Evolutionary conservation across 2,888 invertebrate genomes (phyloP), one percentile per base, ranked within the genome.

Genomic region (Hydriomena furcata): DNA sequence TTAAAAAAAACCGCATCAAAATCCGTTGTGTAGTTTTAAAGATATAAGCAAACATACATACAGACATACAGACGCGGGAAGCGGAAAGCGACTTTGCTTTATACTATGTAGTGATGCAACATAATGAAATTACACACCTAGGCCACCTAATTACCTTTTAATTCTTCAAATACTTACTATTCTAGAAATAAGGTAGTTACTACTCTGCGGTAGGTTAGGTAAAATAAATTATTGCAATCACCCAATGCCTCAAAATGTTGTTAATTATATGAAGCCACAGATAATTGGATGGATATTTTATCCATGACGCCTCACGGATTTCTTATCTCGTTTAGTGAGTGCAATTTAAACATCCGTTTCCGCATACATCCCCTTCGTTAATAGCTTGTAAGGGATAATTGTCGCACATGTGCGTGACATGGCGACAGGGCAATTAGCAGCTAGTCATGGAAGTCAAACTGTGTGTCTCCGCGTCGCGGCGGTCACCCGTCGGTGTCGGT

Each of bases 281-380:
- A 48, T 51, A 55, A 55, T 43, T 48, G 52, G 44, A 48, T 62
- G 37, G 25, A 47, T 47, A 24, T 52, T 52, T 52, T 48, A 43
- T 47, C 47, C 47, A 43, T 51, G 48, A 31, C 45, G 42, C 66
- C 67, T 66, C 67, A 71, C 73, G 76, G 77, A 70, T 71, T 73
- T 71, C 80, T 85, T 89, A 89, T 89, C 89, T 83, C 62, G 66
- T 71, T 73, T 66, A 61, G 71, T 67, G 83, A 82, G 83, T 82
- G 85, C 86, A 82, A 87, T 88, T 89, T 82, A 84, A 87, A 89
- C 88, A 89, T 90, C 89, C 90, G 89, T 85, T 90, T 90, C 89
- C 89, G 88, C 79, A 86, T 80, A 76, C 81, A 85, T 76, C 76
- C 73, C 71, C 70, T 69, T 71, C 68, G 74, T 81, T 88, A 88